These are phyloP conservation scores for Phyto melanocephala DNA, from an alignment of 2,888 invertebrate genomes.

Conservation along the genomic window DNA sequence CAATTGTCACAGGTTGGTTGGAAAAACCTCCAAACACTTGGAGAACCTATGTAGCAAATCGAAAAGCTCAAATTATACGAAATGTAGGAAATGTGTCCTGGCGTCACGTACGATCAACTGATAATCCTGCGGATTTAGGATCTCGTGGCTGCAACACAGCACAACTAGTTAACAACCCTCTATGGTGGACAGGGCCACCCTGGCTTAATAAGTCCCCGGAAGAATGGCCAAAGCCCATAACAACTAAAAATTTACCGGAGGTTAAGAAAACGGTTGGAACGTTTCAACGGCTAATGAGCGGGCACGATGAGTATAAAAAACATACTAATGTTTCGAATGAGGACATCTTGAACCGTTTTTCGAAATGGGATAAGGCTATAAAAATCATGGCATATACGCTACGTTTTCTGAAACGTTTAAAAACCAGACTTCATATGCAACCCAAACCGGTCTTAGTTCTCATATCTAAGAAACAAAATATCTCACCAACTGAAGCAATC, in stretches of 20 bases:
- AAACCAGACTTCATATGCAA: too few relatives aligned
- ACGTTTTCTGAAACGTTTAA: too few relatives aligned
- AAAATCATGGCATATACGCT: too few relatives aligned
- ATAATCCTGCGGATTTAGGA: constrained; percentile 52
- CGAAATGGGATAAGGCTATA: too few relatives aligned
- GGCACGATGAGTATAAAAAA: neutral
- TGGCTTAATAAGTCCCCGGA: constrained; percentile 4
- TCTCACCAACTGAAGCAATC: neutral
- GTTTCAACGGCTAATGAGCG: neutral
- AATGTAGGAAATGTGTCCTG: constrained; percentile 13
- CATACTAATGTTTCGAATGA: neutral
- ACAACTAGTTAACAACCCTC: constrained; percentile 2
- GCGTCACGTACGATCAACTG: constrained; percentile 45
- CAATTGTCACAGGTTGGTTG: neutral
- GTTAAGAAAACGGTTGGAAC: neutral
- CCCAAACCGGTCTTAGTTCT: too few relatives aligned
- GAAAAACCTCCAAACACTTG: neutral
- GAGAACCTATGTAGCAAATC: constrained; percentile 53
- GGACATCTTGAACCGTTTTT: too few relatives aligned
- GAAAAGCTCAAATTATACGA: constrained; percentile 4
- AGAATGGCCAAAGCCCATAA: neutral
- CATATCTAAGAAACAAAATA: neutral
- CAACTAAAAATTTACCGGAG: neutral
- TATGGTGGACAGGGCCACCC: constrained; percentile 52
- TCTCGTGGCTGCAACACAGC: constrained; percentile 32